These are phyloP conservation scores for Ceratina japonica DNA, from an alignment of 1,140 invertebrate species.

Conservation along the genomic window DNA sequence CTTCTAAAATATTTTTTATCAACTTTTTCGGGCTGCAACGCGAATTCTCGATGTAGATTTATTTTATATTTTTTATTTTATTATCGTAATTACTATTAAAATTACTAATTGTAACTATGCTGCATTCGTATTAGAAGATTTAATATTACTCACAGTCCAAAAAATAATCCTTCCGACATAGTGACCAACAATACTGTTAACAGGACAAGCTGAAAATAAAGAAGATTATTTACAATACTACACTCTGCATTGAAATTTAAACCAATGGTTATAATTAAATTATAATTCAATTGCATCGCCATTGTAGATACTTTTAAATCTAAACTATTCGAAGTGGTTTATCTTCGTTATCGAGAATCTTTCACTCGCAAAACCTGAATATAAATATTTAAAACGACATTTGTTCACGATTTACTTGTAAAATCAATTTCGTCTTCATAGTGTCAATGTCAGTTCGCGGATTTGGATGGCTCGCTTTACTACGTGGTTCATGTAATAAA, in stretches of 20 bases:
- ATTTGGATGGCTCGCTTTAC: neutral
- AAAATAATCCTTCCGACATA: conserved; percentile 46
- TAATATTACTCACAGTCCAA: conserved; percentile 45
- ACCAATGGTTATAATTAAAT: no score
- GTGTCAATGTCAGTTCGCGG: neutral
- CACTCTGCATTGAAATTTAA: no score
- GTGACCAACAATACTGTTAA: conserved; percentile 18
- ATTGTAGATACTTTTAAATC: neutral
- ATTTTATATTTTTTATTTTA: neutral
- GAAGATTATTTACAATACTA: conserved; percentile 9
- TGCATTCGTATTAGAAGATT: neutral
- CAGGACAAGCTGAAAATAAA: conserved; percentile 50
- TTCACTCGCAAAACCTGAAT: neutral
- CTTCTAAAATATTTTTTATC: conserved; percentile 40
- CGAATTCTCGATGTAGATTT: neutral
- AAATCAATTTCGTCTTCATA: conserved; percentile 39
- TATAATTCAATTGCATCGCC: no score
- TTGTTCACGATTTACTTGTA: conserved; percentile 50
- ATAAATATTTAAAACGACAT: neutral
- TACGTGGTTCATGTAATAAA: conserved; percentile 23
- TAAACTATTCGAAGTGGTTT: neutral
- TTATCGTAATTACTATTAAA: neutral
- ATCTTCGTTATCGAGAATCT: no score
- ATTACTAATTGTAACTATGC: neutral
- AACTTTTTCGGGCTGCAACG: conserved; percentile 50